Conservation (phyloP, 2,113 vertebrate genomes). For the Isichthys henryi region DNA sequence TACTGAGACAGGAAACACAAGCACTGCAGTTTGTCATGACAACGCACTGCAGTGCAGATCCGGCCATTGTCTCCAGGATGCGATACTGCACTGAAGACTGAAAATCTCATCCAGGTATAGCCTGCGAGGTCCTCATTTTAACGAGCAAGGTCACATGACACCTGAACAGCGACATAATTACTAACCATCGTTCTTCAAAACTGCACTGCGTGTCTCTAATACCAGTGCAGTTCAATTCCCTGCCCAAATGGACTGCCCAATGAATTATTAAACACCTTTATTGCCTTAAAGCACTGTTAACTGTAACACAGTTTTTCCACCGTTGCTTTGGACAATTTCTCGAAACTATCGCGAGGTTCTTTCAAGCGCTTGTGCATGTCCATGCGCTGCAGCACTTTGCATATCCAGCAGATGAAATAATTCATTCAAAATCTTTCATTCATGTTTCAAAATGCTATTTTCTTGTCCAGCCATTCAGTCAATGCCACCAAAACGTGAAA, state of each 20-base stretch:
- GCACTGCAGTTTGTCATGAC: constrained; percentile 41
- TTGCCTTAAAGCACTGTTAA: background rate
- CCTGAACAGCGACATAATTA: background rate
- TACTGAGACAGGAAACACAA: constrained; percentile 32
- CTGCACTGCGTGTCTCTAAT: background rate
- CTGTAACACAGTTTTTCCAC: background rate
- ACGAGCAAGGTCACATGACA: background rate
- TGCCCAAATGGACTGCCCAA: background rate
- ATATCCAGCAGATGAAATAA: background rate
- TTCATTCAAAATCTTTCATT: background rate
- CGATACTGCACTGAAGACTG: constrained; percentile 11
- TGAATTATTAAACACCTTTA: background rate
- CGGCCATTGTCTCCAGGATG: constrained; percentile 38
- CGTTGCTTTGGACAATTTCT: background rate
- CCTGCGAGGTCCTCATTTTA: background rate
- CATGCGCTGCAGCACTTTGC: background rate
- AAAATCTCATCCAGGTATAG: background rate
- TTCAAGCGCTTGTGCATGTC: background rate
- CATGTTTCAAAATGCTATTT: background rate
- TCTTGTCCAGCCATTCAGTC: background rate
- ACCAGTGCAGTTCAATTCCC: background rate
- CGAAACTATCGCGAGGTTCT: background rate
- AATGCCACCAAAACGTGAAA: background rate
- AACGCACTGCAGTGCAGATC: constrained; percentile 35
- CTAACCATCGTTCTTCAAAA: background rate